Evolutionary conservation across 2,888 invertebrate genomes (phyloP).

Genomic region (Drosophila niveifrons): DNA sequence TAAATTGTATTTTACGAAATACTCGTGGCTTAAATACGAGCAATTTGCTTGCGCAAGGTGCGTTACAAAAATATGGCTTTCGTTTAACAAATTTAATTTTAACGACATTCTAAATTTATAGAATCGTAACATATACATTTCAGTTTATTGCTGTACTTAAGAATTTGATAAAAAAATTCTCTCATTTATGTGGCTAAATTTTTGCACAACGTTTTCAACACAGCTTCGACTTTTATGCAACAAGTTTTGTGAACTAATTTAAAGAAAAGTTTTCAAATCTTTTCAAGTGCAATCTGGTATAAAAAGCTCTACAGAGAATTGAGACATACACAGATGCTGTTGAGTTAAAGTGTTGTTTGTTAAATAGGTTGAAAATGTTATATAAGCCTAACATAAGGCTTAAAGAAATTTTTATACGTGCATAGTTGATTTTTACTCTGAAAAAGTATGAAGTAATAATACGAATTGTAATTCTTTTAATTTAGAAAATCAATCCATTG

Average conservation of each 20-base stretch:
- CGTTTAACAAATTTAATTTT: conserved; percentile 4
- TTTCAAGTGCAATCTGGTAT: not conserved
- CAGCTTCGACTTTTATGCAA: not conserved
- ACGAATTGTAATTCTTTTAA: too few species aligned
- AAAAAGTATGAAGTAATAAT: too few species aligned
- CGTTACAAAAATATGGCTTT: not conserved
- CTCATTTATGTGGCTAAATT: not conserved
- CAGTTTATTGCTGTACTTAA: not conserved
- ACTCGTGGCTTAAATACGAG: conserved; percentile 2
- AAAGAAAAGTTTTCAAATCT: not conserved
- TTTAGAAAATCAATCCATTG: too few species aligned
- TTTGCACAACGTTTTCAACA: not conserved
- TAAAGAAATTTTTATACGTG: too few species aligned
- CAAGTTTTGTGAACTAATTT: not conserved
- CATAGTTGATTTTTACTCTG: too few species aligned
- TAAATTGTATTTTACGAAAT: conserved; percentile 54
- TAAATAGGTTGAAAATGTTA: not conserved
- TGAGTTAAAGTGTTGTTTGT: not conserved
- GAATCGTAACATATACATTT: not conserved
- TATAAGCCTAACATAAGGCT: too few species aligned
- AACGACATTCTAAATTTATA: not conserved
- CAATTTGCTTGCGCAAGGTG: not conserved
- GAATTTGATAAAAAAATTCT: not conserved
- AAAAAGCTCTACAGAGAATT: not conserved
- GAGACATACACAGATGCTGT: not conserved